Percentiles rank a stretch among this genome's conserved stretches.
These are phyloP conservation scores for Cranoglanis bouderius DNA, from an alignment of 2,113 vertebrate species.

Conservation along the genomic window DNA sequence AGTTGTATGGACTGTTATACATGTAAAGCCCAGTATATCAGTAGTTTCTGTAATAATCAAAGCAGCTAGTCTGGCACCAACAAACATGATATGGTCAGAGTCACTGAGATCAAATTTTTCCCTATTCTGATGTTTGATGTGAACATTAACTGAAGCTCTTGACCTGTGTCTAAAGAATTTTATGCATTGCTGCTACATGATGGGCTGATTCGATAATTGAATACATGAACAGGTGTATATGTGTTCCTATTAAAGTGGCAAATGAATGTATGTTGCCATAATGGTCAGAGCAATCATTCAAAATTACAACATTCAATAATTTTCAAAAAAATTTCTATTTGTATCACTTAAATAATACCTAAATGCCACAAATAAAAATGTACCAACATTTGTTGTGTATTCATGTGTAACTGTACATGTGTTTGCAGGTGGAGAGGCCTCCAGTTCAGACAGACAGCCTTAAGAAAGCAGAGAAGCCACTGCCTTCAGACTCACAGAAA, in stretches of 20 bases:
- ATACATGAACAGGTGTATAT: neutral
- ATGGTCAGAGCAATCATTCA: neutral
- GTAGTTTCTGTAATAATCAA: neutral
- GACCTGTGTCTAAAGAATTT: neutral
- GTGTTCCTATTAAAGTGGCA: neutral
- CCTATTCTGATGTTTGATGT: neutral
- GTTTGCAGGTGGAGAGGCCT: slow-evolving; percentile 85
- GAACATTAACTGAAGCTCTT: neutral
- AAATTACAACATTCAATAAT: neutral
- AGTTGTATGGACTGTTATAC: neutral
- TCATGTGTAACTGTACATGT: slow-evolving; percentile 9
- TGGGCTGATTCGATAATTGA: neutral
- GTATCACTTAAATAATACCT: neutral
- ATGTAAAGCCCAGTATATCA: neutral
- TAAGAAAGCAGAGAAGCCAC: slow-evolving; percentile 86
- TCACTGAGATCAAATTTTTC: neutral
- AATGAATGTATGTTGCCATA: neutral
- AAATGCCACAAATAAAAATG: neutral
- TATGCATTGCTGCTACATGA: neutral
- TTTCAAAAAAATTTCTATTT: neutral
- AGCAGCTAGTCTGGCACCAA: neutral
- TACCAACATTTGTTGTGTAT: neutral
- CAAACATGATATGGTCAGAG: neutral
- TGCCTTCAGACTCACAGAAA: slow-evolving; percentile 83
- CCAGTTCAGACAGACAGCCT: slow-evolving; percentile 86